phyloP scores from a whole-genome alignment of 2,797 vertebrate species.

The Sebastes dallii region DNA sequence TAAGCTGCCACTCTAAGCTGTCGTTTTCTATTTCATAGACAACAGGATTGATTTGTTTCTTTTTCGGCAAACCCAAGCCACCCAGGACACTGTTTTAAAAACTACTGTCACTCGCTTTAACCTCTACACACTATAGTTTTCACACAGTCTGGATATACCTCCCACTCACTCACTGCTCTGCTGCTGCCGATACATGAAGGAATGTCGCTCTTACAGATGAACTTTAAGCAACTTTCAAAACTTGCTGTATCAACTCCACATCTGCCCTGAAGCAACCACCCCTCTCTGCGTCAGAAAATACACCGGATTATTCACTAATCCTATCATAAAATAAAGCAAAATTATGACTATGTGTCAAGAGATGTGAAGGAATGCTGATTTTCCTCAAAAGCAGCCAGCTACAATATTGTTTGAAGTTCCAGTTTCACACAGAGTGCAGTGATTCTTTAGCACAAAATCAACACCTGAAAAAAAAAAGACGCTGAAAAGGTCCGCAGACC shows the following conservation, averaged over 20 bases:
- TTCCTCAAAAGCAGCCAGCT: conserved; percentile 21
- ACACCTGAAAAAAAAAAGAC: conserved; percentile 25
- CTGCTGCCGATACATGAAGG: conserved; percentile 1
- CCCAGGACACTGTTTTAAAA: not conserved
- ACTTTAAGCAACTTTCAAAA: conserved; percentile 32
- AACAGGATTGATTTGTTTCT: conserved; percentile 15
- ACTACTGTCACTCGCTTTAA: not conserved
- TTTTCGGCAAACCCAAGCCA: not conserved
- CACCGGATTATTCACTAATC: conserved; percentile 25
- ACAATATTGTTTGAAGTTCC: conserved; percentile 1
- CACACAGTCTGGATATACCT: conserved; percentile 1
- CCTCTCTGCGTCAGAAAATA: not conserved
- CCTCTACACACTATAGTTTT: conserved; percentile 7
- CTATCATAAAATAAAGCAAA: conserved; percentile 25
- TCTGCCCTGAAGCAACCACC: not conserved
- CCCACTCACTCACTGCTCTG: not conserved
- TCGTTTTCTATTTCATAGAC: conserved; percentile 22
- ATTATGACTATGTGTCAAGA: not conserved
- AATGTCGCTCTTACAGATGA: not conserved
- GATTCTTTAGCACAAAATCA: conserved; percentile 30
- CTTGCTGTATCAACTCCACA: conserved; percentile 22
- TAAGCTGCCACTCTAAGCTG: conserved; percentile 25
- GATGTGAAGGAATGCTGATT: conserved; percentile 40
- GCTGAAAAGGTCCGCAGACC: conserved; percentile 22
- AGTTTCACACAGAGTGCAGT: conserved; percentile 33